Conservation (phyloP, 2,113 vertebrate species). For the Choloepus hoffmanni region DNA sequence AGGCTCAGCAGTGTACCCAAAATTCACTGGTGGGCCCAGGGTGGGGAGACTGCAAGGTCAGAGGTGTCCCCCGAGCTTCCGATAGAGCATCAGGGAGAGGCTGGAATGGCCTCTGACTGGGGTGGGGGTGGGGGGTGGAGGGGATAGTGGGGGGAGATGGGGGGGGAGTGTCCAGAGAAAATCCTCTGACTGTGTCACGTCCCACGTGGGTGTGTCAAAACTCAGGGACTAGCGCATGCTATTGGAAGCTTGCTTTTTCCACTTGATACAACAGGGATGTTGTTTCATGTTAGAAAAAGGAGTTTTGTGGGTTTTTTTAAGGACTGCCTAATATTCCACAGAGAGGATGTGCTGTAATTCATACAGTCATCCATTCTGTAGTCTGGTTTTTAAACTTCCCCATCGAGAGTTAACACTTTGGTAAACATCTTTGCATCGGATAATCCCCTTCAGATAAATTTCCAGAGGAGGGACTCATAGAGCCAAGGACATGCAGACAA, state of each 20-base stretch:
- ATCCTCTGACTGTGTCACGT: not conserved
- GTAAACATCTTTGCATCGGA: not conserved
- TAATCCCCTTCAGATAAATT: not conserved
- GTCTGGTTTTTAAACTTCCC: not conserved
- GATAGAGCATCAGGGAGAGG: not conserved
- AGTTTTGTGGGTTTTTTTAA: not conserved
- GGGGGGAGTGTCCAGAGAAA: no score
- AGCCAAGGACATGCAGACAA: not conserved
- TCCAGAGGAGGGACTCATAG: not conserved
- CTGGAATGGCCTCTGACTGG: not conserved
- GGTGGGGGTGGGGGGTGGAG: no score
- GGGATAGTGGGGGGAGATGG: no score
- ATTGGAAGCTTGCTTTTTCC: not conserved
- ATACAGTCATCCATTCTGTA: not conserved
- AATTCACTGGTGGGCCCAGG: not conserved
- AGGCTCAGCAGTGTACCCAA: not conserved
- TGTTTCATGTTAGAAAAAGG: not conserved
- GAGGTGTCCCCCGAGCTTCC: not conserved
- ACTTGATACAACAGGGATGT: not conserved
- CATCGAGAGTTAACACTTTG: not conserved
- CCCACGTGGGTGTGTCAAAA: accelerated
- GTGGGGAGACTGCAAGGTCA: not conserved
- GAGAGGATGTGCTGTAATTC: not conserved
- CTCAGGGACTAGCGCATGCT: not conserved
- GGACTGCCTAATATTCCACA: not conserved